Base-by-base conservation (phyloP, 2,113 vertebrate genomes). In the Clinocottus analis region DNA sequence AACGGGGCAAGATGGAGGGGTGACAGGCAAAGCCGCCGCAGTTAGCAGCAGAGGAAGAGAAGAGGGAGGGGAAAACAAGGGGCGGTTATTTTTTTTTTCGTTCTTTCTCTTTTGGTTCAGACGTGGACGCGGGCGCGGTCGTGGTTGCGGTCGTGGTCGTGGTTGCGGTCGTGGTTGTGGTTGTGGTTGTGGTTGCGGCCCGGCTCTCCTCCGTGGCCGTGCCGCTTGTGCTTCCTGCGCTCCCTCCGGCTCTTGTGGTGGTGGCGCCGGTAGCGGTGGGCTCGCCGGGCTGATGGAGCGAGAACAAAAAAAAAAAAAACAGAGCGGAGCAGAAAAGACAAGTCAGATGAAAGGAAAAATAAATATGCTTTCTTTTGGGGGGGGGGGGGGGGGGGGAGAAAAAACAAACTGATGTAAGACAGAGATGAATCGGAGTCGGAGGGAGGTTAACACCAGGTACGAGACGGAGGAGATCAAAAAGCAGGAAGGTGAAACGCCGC, bases 221-320 rank as follows among this genome's bases (percentile, higher is more conserved):
- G 95, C 85, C 90, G 95, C 89, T 93, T 96, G 93, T 95, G 97
- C 96, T 97, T 99, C 84, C 97, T 95, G 90, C 95, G 95, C 87
- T 98, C 97, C 85, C 96, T 96, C 87, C 86, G 95, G 10, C 94
- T 91, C 92, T 96, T 96, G 94, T 95, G 97, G 89, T 94, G 97
- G 69, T 93, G 97, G 74, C 94, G 97, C 43, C 94, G 93, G 84
- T 94, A 95, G 51, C 97, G 95, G 80, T 97, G 97, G 23, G 96
- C 95, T 85, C 96, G 92, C 80, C 96, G 94, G 84, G 97, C 97
- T 98, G 94, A 64, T 51, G 77, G 80, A 35, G 71, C 35, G 80
- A 59, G 70, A 39, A 7, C n/a, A n/a, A n/a, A n/a, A n/a, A n/a
- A n/a, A n/a, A n/a, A n/a, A n/a, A n/a, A 31, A 31, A 31, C 25